Percentiles rank a stretch among this genome's conserved stretches.
Conservation (phyloP, 2,888 invertebrate genomes). For the Tenthredo notha region DNA sequence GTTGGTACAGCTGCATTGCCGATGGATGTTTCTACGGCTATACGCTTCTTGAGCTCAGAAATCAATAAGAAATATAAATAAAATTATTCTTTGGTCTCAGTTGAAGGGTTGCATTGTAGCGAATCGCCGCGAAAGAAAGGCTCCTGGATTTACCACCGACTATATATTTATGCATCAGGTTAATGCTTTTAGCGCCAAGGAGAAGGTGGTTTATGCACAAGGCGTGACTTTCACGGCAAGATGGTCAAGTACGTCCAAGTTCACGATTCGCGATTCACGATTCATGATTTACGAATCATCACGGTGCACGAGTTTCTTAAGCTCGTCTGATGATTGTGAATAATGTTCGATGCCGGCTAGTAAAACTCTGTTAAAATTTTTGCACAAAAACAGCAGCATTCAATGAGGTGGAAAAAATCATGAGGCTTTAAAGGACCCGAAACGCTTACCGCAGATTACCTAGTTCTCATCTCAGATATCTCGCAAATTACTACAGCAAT, state of each 20-base stretch:
- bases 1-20: not conserved
- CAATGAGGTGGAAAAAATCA: not conserved
- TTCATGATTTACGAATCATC: conserved; percentile 6
- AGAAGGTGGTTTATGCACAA: conserved; percentile 35
- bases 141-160: conserved; percentile 36
- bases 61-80: not conserved
- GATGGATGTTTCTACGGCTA: not conserved
- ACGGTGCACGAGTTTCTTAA: not conserved
- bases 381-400: not conserved
- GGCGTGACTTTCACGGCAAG: conserved; percentile 54
- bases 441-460: not conserved
- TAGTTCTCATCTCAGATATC: not conserved
- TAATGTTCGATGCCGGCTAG: not conserved
- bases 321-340: not conserved
- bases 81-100: not conserved
- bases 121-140: conserved; percentile 26
- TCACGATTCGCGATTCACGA: conserved; percentile 45
- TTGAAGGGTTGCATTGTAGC: conserved; percentile 33
- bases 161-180: not conserved
- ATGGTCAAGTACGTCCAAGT: conserved; percentile 52
- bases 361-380: not conserved
- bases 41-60: not conserved
- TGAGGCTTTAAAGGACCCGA: not conserved
- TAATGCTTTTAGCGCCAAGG: conserved; percentile 35
- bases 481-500: not conserved